phyloP scores from a whole-genome alignment of 1,140 invertebrate species.

The Apolygus lucorum region DNA sequence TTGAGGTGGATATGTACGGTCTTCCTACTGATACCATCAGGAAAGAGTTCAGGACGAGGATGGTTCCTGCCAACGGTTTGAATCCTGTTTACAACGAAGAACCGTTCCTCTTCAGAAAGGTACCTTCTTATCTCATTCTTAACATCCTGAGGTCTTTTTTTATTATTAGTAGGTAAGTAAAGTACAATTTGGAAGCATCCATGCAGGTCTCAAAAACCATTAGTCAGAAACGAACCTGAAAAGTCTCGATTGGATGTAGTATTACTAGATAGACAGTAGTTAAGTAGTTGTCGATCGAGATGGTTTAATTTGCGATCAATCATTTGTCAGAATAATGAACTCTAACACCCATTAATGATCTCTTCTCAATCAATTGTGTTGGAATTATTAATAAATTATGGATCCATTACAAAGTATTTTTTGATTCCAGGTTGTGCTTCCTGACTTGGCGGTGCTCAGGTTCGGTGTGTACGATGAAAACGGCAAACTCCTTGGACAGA shows the following conservation, averaged over 20 bases:
- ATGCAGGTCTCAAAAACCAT: too few species aligned
- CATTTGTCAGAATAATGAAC: too few species aligned
- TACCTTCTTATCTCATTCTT: too few species aligned
- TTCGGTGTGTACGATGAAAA: slow-evolving; percentile 99
- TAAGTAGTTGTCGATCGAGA: neutral
- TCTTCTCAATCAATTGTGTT: too few species aligned
- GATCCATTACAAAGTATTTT: slow-evolving; percentile 6
- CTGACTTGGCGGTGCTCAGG: slow-evolving; percentile 91
- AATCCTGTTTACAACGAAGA: slow-evolving; percentile 99
- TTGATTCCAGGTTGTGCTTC: slow-evolving; percentile 72
- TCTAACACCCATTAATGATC: too few species aligned
- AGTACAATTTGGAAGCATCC: too few species aligned
- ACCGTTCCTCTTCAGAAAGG: slow-evolving; percentile 95
- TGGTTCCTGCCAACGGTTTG: slow-evolving; percentile 92
- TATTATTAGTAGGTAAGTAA: too few species aligned
- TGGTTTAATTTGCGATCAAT: too few species aligned
- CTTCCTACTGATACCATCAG: slow-evolving; percentile 97
- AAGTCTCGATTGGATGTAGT: neutral
- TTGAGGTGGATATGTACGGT: slow-evolving; percentile 99
- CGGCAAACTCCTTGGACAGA: slow-evolving; percentile 90
- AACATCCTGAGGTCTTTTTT: too few species aligned
- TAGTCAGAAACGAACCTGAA: too few species aligned
- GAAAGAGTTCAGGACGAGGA: slow-evolving; percentile 92
- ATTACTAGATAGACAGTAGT: too few species aligned
- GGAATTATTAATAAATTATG: too few species aligned